These are phyloP conservation scores for Heliocidaris tuberculata DNA, from an alignment of 35 echinoderm and acorn worm genomes.

Conservation along the genomic window DNA sequence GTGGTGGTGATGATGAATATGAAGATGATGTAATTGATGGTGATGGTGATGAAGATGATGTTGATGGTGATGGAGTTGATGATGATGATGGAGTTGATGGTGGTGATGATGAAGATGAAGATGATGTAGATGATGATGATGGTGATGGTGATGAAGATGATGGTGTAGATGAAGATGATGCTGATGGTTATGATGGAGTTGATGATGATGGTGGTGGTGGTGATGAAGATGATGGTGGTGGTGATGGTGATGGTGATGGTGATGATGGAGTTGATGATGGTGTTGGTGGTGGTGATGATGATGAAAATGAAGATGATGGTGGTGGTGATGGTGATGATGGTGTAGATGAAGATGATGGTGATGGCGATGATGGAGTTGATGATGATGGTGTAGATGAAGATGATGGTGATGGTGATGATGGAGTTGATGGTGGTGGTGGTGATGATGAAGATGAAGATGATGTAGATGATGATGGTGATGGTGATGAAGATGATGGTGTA, in stretches of 20 bases:
- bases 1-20: neutral
- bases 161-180: neutral
- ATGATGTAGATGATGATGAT: neutral
- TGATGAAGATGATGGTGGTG: neutral
- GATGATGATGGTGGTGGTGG: neutral
- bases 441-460: too few relatives aligned
- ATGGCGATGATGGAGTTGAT: too few relatives aligned
- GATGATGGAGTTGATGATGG: too few relatives aligned
- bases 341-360: too few relatives aligned
- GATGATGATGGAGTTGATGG: neutral
- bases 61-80: neutral
- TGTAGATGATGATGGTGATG: too few relatives aligned
- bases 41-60: neutral
- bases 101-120: neutral
- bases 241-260: neutral
- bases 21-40: neutral
- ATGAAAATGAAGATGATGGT: too few relatives aligned
- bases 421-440: too few relatives aligned
- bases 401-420: too few relatives aligned
- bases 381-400: too few relatives aligned
- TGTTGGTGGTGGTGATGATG: neutral
- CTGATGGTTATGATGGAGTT: neutral
- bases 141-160: neutral
- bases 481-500: too few relatives aligned
- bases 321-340: too few relatives aligned